These are phyloP conservation scores for Ariopsis seemanni DNA, from an alignment of 2,113 vertebrate genomes.

Conservation along the genomic window DNA sequence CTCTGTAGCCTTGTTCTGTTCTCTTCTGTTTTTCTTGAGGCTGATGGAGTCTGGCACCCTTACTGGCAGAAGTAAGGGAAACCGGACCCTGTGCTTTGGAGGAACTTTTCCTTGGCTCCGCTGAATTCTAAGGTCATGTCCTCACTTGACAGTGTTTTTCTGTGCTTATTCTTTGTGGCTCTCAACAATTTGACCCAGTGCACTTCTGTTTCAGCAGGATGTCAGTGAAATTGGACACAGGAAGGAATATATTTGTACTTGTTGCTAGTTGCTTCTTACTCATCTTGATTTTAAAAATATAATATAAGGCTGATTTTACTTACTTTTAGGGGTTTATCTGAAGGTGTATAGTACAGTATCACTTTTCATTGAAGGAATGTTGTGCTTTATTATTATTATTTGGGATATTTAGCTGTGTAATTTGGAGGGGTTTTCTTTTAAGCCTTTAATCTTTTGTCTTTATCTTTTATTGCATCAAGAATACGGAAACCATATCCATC, in stretches of 20 bases:
- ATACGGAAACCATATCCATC: background rate
- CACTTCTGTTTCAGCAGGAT: background rate
- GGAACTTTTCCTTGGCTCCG: conserved; percentile 15
- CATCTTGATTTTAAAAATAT: conserved; percentile 38
- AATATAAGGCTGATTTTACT: conserved; percentile 55
- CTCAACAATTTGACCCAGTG: conserved; percentile 18
- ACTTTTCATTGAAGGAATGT: conserved; percentile 25
- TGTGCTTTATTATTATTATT: conserved; percentile 54
- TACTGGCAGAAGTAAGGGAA: conserved; percentile 30
- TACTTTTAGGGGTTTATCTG: conserved; percentile 61
- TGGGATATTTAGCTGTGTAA: background rate
- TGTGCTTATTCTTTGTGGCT: conserved; percentile 14
- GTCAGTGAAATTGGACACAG: conserved; percentile 21
- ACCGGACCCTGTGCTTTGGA: conserved; percentile 26
- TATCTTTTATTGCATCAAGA: conserved; percentile 4
- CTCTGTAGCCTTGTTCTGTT: conserved; percentile 12
- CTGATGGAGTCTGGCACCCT: conserved; percentile 22
- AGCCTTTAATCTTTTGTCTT: background rate
- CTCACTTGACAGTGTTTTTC: conserved; percentile 23
- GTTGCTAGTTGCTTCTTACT: conserved; percentile 7
- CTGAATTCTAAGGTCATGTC: conserved; percentile 6
- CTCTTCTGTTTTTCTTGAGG: conserved; percentile 27
- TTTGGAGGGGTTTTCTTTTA: background rate
- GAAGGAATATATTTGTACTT: conserved; percentile 44
- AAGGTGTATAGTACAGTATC: conserved; percentile 43